Evolutionary conservation across 2,888 invertebrate species (phyloP), one percentile per base, ranked within the genome.

Genomic region (Lasioglossum figueresi): DNA sequence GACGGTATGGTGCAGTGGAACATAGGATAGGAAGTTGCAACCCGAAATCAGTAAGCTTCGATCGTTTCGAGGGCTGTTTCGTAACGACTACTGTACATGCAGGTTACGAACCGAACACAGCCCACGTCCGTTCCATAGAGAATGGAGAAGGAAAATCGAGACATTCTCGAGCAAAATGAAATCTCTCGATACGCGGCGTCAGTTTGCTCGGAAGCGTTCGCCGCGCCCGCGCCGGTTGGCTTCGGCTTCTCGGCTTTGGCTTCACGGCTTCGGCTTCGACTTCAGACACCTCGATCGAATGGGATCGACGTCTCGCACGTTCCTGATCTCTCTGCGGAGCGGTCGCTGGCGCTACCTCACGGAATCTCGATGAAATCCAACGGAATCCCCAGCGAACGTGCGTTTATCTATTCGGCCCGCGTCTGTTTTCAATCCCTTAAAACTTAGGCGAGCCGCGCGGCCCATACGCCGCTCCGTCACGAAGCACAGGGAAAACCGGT

Each of bases 351-450:
- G 77, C 80, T 34, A 34, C 66, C 66, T 82, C 83, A 74, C 78
- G 90, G 89, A 90, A 90, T 86, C 89, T 79, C 88, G 91, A 89
- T 90, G 90, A 88, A 90, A 90, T 89, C 89, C 89, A 52, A 82
- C 84, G 88, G 85, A 79, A 79, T 89, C 80, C 82, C 52, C 56
- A 34, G 80, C 76, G 86, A 88, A 86, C 70, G 86, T 82, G 89
- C 89, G 91, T 93, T 92, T 93, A 92, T 90, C 92, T 90, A 92
- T 92, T 92, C 92, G 85, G 75, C 78, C 79, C 90, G 93, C 92
- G 92, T 92, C 90, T 91, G 90, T 88, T 89, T 90, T 88, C 92
- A 93, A 92, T 93, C 92, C 91, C 89, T 89, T 93, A 93, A 92
- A 92, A 92, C 91, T 88, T 88, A 87, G 88, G 83, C 85, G 86